Base-by-base conservation (phyloP, 2,888 invertebrate species). In the Archaeoteleia sp. region DNA sequence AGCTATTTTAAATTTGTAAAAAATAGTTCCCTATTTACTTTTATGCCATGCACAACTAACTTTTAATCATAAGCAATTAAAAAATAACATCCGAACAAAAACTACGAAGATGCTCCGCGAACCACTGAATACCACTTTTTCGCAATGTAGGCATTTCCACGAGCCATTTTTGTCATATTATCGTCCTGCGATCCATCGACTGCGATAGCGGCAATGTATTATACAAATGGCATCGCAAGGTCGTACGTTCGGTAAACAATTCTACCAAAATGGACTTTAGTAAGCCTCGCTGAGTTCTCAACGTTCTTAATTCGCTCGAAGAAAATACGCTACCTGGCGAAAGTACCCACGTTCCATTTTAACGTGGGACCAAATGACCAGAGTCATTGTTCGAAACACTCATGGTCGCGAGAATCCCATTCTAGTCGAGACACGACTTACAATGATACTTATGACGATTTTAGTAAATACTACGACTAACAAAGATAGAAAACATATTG, bases 271-370 rank as follows among this genome's bases (percentile, higher is more conserved):
- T 58, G 61, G 48, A 54, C 45, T 60, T 66, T 51, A 62, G 63
- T 46, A 35, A 67, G 61, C 40, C 29, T 58, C 14, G n/a, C 15
- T 35, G 17, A 13, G 17, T 51, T 55, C 58, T 55, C 42, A 48
- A 42, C 20, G 14, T 54, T 9, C 15, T 60, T 43, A 67, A 62
- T 53, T 58, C 12, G 43, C 14, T 48, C 14, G 42, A 61, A 63
- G 62, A 70, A 72, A 73, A 71, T 60, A 46, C 58, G 15, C 32
- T 39, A 62, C 42, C 65, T 54, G 71, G 68, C 71, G 72, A 80
- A 82, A 77, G 74, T 83, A 79, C 83, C 81, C 84, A 83, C 83
- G 84, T 84, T 78, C 84, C 67, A 80, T 76, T 81, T 80, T 73
- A 70, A 70, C 80, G 77, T 77, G 80, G 68, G 77, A 77, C 66